phyloP scores from a whole-genome alignment of 2,888 invertebrate species.

The Aphodius granarius region DNA sequence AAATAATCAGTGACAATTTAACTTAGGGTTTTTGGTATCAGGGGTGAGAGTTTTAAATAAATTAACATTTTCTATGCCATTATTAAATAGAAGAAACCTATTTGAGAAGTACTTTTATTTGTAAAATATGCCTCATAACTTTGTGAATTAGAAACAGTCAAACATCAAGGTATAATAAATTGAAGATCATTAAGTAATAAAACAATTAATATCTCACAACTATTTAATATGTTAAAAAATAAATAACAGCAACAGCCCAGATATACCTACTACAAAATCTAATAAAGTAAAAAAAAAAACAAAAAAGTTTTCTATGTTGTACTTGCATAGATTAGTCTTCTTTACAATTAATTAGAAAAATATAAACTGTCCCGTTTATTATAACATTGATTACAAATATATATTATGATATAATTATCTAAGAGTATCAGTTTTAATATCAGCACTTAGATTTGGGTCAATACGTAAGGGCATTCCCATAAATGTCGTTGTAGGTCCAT shows the following conservation, averaged over 20 bases:
- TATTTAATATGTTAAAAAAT: constrained; percentile 1
- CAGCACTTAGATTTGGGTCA: background rate
- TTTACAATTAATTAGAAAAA: background rate
- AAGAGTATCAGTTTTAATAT: background rate
- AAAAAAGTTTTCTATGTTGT: background rate
- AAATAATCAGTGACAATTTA: too few species aligned
- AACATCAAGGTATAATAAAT: background rate
- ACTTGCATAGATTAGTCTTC: background rate
- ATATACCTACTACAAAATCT: constrained; percentile 4
- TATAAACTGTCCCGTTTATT: background rate
- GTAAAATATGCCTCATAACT: too few species aligned
- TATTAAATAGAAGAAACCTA: too few species aligned
- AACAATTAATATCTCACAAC: background rate
- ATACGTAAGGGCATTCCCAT: constrained; percentile 75
- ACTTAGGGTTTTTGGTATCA: too few species aligned
- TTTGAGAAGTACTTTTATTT: too few species aligned
- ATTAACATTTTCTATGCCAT: too few species aligned
- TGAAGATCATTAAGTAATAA: background rate
- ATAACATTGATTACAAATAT: background rate
- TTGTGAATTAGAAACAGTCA: background rate
- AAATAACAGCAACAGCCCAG: constrained; percentile 9
- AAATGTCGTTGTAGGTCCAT: constrained; percentile 58
- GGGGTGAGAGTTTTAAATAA: too few species aligned
- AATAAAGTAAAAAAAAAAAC: background rate
- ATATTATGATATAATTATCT: background rate